Evolutionary conservation across 2,797 vertebrate species (phyloP).

Genomic region (Anomalospiza imberbis): DNA sequence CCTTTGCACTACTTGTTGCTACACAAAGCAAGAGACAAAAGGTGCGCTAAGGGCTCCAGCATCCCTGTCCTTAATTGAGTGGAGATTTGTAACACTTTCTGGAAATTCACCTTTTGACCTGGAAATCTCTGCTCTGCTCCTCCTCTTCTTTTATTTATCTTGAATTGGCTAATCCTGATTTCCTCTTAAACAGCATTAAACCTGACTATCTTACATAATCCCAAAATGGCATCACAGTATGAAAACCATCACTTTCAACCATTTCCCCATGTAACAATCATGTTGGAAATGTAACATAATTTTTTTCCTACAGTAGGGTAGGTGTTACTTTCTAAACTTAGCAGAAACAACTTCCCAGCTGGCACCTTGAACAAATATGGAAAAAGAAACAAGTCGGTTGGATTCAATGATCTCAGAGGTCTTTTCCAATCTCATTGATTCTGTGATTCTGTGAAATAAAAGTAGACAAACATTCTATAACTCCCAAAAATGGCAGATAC

Average conservation of each 20-base stretch:
- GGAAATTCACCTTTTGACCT: neutral
- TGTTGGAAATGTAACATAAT: neutral
- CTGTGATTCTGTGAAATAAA: neutral
- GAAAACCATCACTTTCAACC: neutral
- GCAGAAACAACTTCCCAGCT: neutral
- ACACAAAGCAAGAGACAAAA: neutral
- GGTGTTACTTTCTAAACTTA: neutral
- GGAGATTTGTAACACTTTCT: neutral
- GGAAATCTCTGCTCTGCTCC: neutral
- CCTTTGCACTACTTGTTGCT: neutral
- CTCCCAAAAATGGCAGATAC: neutral
- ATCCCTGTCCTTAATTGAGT: neutral
- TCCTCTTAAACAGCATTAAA: neutral
- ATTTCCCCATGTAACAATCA: neutral
- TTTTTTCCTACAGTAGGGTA: neutral
- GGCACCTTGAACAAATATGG: neutral
- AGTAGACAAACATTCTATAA: neutral
- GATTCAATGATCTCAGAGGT: neutral
- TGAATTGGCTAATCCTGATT: neutral
- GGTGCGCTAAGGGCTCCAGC: neutral
- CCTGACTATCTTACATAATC: neutral
- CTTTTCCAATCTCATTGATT: neutral
- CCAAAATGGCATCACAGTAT: neutral
- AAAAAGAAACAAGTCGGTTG: neutral
- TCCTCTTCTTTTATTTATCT: neutral